Base-by-base conservation (phyloP, 2,888 invertebrate species). In the Watsonalla binaria region DNA sequence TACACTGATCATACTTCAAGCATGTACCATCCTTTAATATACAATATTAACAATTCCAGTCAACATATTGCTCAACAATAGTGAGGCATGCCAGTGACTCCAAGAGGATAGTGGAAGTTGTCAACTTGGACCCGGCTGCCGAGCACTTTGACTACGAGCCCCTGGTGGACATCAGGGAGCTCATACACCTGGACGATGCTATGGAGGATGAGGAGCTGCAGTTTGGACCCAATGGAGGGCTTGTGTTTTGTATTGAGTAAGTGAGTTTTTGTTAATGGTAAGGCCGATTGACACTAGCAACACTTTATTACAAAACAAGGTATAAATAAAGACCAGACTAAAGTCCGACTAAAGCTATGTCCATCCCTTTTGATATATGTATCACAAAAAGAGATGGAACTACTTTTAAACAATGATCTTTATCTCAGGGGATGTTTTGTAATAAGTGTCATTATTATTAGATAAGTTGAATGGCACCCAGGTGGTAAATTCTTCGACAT, bases 41-140 rank as follows among this genome's bases (percentile, higher is more conserved):
- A 24, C 24, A 24, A 24, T 4, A 24, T 24, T 24, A 24, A 24
- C 24, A 24, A 24, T 88, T 85, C 24, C 76, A 98, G 97, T 98
- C 98, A 0, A 98, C 98, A 0, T 99, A 98, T 80, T 99, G 99
- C 83, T 94, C 95, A 42, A 94, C 95, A 0, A 93, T 99, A 80
- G 95, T 96, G 58, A 95, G 94, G 72, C 98, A 99, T 85, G 97
- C 95, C 8, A 93, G 94, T 55, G 95, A 95, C 61, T 84, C 93
- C 0, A 93, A 94, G 55, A 92, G 98, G 61, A 91, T 92, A 0
- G 92, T 98, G 11, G 94, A 97, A 61, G 95, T 99, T 0, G 95
- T 99, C 0, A 99, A 99, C 91, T 91, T 99, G 57, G 99, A 99
- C 84, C 99, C 99, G 0, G 99, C 99, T 0, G 99, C 99, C 0